A percentile compares a stretch with the other conserved stretches of the same genome.
These are phyloP conservation scores for Isaurus tuberculatus DNA, from an alignment of 92 coral and sea anemone genomes.

Conservation along the genomic window DNA sequence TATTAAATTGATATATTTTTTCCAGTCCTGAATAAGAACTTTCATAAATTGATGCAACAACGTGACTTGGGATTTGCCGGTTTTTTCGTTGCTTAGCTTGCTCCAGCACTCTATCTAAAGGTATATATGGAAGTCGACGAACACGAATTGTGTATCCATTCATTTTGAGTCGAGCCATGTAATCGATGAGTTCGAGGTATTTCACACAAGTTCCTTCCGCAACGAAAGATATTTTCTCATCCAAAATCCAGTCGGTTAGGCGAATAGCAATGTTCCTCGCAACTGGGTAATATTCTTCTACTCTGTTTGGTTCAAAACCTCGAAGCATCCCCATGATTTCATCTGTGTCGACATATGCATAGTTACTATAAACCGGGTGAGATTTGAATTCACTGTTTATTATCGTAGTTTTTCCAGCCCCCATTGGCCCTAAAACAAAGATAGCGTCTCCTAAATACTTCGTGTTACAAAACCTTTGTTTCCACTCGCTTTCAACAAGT, in stretches of 20 bases:
- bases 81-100: constrained; percentile 85
- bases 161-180: constrained; percentile 83
- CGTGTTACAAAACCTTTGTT: constrained; percentile 75
- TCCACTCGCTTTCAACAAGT: constrained; percentile 86
- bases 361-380: constrained; percentile 76
- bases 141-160: constrained; percentile 86
- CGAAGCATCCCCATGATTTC: constrained; percentile 95
- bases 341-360: constrained; percentile 96
- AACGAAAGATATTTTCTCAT: constrained; percentile 88
- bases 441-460: constrained; percentile 86
- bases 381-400: constrained; percentile 85
- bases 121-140: constrained; percentile 76
- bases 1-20: constrained; percentile 73
- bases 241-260: constrained; percentile 97
- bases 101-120: constrained; percentile 70
- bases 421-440: constrained; percentile 97
- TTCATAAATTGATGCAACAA: constrained; percentile 78
- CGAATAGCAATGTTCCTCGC: constrained; percentile 92
- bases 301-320: constrained; percentile 87
- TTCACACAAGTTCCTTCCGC: constrained; percentile 99
- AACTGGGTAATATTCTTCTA: constrained; percentile 88
- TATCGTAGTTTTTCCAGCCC: constrained; percentile 94
- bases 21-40: constrained; percentile 81
- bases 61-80: constrained; percentile 84
- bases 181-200: constrained; percentile 84